Conservation (phyloP, 2,797 vertebrate genomes). For the Rhabdophis nuchalis region DNA sequence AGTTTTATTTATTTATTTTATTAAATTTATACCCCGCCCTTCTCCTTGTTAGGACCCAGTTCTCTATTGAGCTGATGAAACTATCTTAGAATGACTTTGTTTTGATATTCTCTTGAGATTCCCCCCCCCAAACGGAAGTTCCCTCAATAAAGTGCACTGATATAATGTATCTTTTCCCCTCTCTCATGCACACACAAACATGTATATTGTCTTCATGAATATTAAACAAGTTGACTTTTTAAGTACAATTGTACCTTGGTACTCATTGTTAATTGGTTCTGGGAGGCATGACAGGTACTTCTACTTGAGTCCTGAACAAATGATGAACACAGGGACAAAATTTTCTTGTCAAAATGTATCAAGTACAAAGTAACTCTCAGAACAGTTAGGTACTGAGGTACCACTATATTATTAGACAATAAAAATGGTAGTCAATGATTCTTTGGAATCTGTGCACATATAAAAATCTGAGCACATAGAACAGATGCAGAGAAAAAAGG, state of each 20-base stretch:
- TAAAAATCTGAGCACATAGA: background rate
- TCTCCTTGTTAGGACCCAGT: no score
- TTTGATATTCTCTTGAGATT: slow-evolving; percentile 48
- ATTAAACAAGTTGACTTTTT: background rate
- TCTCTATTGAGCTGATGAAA: slow-evolving; percentile 37
- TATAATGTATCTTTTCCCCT: background rate
- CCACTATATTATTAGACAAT: background rate
- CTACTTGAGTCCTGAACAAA: background rate
- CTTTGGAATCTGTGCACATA: background rate
- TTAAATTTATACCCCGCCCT: no score
- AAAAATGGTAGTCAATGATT: background rate
- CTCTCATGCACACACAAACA: background rate
- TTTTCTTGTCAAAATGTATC: background rate
- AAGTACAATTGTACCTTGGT: background rate
- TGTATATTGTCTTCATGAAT: background rate
- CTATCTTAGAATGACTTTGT: slow-evolving; percentile 42
- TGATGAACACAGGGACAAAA: background rate
- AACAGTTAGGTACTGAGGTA: background rate
- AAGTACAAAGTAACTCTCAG: background rate
- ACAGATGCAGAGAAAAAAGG: background rate
- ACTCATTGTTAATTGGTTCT: background rate
- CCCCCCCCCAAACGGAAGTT: background rate
- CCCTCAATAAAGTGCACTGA: slow-evolving; percentile 27
- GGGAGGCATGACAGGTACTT: background rate
- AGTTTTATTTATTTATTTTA: no score